A percentile compares a stretch with the other conserved stretches of the same genome.
Evolutionary conservation across 2,888 invertebrate species (phyloP).

Genomic region (Leuctra nigra): DNA sequence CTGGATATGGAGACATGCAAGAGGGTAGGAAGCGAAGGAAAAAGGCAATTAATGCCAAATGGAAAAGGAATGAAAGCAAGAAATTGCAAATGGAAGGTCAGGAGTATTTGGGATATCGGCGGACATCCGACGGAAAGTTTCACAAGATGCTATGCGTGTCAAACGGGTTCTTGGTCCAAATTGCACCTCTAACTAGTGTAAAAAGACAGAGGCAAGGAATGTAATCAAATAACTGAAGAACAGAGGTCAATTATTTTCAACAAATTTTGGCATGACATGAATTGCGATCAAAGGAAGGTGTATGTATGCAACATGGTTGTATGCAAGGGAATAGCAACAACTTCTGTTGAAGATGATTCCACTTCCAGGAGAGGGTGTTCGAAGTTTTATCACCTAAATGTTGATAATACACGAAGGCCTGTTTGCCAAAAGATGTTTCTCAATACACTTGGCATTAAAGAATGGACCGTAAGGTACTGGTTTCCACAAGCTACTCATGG

Average conservation of each 20-base stretch:
- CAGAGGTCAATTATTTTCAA: constrained; percentile 3
- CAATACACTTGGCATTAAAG: constrained; percentile 29
- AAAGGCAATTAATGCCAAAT: not conserved
- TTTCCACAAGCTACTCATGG: constrained; percentile 9
- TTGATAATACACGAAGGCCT: not conserved
- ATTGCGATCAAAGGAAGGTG: not conserved
- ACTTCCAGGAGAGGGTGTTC: not conserved
- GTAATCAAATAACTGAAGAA: not conserved
- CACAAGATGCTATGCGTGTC: not conserved
- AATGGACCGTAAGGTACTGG: constrained; percentile 27
- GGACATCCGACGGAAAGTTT: not conserved
- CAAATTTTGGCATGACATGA: constrained; percentile 3
- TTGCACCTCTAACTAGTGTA: not conserved
- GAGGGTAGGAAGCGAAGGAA: not conserved
- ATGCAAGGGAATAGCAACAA: not conserved
- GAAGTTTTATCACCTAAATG: not conserved
- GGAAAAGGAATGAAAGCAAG: not conserved
- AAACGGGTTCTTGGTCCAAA: not conserved
- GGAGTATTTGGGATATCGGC: not conserved
- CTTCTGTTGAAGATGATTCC: not conserved
- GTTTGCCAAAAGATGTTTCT: constrained; percentile 30
- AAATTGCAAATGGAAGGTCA: not conserved
- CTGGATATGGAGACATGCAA: not conserved
- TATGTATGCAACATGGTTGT: not conserved
- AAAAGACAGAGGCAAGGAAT: not conserved